Percentiles rank a stretch among this genome's conserved stretches.
These are phyloP conservation scores for Pentamera pediparva DNA, from an alignment of 53 echinoderm and acorn worm species.

Conservation along the genomic window DNA sequence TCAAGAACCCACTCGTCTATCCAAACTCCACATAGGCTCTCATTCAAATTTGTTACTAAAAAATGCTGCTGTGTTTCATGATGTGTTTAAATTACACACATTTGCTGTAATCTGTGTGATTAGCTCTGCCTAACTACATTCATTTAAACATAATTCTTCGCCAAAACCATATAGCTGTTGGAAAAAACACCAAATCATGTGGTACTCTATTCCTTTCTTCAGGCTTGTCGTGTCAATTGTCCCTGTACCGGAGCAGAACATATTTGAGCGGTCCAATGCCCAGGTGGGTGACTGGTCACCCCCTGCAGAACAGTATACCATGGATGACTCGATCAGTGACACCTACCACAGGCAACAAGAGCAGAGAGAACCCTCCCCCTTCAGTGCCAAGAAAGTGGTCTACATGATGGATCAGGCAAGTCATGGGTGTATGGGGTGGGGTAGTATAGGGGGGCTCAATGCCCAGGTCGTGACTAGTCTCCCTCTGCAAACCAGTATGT, in stretches of 20 bases:
- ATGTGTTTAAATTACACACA: not conserved
- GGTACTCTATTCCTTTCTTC: not conserved
- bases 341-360: conserved; percentile 22
- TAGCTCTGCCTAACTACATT: not conserved
- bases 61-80: not conserved
- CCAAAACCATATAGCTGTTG: too few species aligned
- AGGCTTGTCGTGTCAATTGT: conserved; percentile 6
- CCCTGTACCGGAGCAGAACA: conserved; percentile 18
- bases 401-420: conserved; percentile 59
- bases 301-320: not conserved
- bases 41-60: too few species aligned
- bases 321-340: conserved; percentile 29
- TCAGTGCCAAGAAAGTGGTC: conserved; percentile 67
- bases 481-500: too few species aligned
- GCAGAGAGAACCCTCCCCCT: conserved; percentile 63
- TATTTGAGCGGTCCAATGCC: conserved; percentile 21
- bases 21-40: too few species aligned
- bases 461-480: too few species aligned
- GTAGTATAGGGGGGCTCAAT: too few species aligned
- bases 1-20: too few species aligned
- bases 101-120: not conserved
- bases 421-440: too few species aligned
- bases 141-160: too few species aligned
- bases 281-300: not conserved
- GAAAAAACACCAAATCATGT: too few species aligned